A percentile compares a stretch with the other conserved stretches of the same genome.
Evolutionary conservation across 2,888 invertebrate genomes (phyloP).

Genomic region (Tenthredo livida): DNA sequence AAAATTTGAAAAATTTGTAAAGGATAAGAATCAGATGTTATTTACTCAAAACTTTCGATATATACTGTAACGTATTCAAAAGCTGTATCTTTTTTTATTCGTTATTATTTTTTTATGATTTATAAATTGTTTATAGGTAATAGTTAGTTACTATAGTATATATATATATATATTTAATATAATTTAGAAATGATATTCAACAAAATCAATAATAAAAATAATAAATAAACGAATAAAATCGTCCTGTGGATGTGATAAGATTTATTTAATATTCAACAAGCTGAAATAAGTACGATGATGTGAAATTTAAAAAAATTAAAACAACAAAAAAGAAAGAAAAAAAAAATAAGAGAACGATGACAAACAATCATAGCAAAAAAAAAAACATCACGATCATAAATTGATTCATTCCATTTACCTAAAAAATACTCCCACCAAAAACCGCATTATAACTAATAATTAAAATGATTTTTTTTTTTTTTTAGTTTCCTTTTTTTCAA

Average conservation of each 20-base stretch:
- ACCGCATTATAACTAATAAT: background rate
- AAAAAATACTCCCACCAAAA: background rate
- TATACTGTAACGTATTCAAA: background rate
- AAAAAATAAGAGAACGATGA: background rate
- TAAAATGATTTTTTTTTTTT: background rate
- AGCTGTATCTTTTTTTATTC: background rate
- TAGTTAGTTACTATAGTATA: background rate
- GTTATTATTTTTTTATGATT: background rate
- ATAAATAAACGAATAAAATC: background rate
- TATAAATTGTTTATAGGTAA: background rate
- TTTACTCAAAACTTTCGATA: background rate
- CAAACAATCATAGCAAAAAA: background rate
- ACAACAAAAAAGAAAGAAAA: background rate
- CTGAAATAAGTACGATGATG: background rate
- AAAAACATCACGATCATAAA: background rate
- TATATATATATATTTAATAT: background rate
- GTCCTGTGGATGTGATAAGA: background rate
- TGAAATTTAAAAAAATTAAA: background rate
- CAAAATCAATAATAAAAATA: background rate
- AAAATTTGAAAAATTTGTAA: background rate
- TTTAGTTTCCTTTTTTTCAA: background rate
- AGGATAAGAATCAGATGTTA: background rate
- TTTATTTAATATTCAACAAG: background rate
- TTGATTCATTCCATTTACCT: background rate
- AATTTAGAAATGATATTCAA: background rate